These are phyloP conservation scores for Tuta absoluta DNA, from an alignment of 2,888 invertebrate genomes.

Conservation along the genomic window DNA sequence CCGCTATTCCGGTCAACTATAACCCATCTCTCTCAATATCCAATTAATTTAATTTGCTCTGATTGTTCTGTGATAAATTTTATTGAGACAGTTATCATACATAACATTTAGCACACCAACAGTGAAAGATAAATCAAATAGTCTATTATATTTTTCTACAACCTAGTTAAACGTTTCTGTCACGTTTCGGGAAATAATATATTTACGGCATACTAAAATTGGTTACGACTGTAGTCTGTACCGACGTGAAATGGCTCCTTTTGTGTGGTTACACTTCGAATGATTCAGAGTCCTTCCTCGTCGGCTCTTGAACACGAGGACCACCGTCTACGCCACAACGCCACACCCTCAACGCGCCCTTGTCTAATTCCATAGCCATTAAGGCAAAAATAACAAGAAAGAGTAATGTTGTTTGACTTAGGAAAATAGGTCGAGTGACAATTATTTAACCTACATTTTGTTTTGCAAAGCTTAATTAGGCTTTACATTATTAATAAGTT, in stretches of 20 bases:
- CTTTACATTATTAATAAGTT: not conserved
- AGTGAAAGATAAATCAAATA: not conserved
- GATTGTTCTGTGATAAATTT: constrained; percentile 1
- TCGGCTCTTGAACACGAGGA: constrained; percentile 26
- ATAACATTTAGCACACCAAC: not conserved
- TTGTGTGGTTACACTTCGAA: constrained; percentile 43
- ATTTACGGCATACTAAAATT: not conserved
- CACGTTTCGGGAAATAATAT: constrained; percentile 1
- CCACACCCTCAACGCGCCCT: constrained; percentile 33
- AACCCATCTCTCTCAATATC: no score
- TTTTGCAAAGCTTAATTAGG: not conserved
- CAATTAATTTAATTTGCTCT: constrained; percentile 2
- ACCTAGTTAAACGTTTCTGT: not conserved
- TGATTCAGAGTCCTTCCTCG: constrained; percentile 33
- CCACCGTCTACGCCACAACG: constrained; percentile 35
- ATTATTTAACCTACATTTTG: not conserved
- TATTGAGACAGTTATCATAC: not conserved
- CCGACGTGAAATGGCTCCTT: constrained; percentile 44
- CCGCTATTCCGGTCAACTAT: not conserved
- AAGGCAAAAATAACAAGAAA: constrained; percentile 38
- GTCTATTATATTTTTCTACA: not conserved
- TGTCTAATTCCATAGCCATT: constrained; percentile 39
- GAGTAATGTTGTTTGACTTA: constrained; percentile 24
- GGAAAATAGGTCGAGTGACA: constrained; percentile 17
- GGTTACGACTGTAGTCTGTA: constrained; percentile 42